Evolutionary conservation across 2,113 vertebrate species (phyloP).

Genomic region (Empidonax alnorum): DNA sequence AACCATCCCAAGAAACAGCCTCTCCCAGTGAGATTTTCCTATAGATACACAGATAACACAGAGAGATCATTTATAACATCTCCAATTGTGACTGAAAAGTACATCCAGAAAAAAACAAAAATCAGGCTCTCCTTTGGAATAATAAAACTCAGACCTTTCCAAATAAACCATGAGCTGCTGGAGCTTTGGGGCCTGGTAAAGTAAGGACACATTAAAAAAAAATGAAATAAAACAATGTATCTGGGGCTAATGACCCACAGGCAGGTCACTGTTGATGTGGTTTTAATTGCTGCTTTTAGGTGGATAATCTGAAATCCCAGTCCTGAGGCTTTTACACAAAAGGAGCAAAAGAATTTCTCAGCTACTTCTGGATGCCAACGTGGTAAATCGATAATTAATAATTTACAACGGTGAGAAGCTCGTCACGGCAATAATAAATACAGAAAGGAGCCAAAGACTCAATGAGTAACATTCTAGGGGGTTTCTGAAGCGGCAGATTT

Average conservation of each 20-base stretch:
- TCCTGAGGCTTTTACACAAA: not conserved
- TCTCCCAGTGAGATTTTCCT: not conserved
- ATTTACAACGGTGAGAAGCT: not conserved
- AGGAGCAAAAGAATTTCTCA: not conserved
- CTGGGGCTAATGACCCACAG: accelerated
- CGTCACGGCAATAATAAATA: not conserved
- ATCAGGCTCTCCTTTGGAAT: not conserved
- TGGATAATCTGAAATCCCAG: not conserved
- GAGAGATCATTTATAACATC: not conserved
- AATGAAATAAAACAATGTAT: too few species aligned
- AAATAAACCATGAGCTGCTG: not conserved
- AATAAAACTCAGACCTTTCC: not conserved
- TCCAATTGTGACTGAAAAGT: not conserved
- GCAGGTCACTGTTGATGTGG: accelerated
- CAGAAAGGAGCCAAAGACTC: not conserved
- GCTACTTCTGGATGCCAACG: too few species aligned
- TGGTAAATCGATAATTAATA: too few species aligned
- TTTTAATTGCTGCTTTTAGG: not conserved
- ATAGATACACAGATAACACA: not conserved
- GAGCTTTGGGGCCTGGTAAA: not conserved
- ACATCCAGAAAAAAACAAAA: not conserved
- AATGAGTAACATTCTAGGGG: not conserved
- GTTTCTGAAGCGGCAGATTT: not conserved
- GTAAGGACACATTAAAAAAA: not conserved
- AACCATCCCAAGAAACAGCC: not conserved